phyloP scores from a whole-genome alignment of 2,888 invertebrate genomes.

The Macrosiphum euphorbiae region DNA sequence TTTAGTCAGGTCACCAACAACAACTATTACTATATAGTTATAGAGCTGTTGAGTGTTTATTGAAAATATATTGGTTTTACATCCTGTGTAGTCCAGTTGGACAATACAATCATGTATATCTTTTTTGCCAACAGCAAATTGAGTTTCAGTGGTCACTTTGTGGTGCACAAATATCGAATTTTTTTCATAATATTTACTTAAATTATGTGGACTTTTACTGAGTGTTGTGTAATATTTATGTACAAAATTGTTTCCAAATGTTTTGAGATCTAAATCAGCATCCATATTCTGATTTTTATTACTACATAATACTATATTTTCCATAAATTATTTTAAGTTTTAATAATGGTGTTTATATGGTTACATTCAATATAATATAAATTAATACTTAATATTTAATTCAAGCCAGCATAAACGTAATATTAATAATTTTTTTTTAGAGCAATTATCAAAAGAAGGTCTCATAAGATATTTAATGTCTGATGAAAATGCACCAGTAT shows the following conservation, averaged over 20 bases:
- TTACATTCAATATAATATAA: not conserved
- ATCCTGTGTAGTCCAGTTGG: not conserved
- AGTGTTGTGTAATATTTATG: not conserved
- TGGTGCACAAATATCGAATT: slow-evolving; percentile 18
- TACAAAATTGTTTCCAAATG: not conserved
- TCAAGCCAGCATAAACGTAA: not conserved
- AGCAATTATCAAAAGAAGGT: slow-evolving; percentile 92
- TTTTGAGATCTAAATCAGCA: slow-evolving; percentile 10
- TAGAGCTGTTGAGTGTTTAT: slow-evolving; percentile 13
- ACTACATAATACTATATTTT: not conserved
- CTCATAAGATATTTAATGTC: slow-evolving; percentile 99
- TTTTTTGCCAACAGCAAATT: slow-evolving; percentile 18
- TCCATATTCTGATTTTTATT: not conserved
- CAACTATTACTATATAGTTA: slow-evolving; percentile 23
- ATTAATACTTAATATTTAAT: not conserved
- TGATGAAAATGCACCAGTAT: slow-evolving; percentile 99
- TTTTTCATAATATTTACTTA: slow-evolving; percentile 28
- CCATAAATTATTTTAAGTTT: not conserved
- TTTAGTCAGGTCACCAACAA: slow-evolving; percentile 4
- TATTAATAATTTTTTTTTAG: slow-evolving; percentile 73
- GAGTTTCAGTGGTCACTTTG: not conserved
- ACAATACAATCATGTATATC: not conserved
- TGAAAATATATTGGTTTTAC: not conserved
- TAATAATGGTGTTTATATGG: not conserved
- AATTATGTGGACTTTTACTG: not conserved